These are phyloP conservation scores for Alviniconcha marisindica DNA, from an alignment of 1,140 invertebrate species.

Conservation along the genomic window DNA sequence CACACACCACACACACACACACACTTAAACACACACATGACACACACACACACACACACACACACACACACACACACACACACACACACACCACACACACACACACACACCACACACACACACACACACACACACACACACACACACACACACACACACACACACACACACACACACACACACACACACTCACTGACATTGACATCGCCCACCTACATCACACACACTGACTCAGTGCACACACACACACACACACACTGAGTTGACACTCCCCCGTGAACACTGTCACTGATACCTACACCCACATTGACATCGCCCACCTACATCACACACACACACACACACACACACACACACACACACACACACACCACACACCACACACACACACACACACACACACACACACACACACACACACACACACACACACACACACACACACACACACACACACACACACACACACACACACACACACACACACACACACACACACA, in stretches of 20 bases:
- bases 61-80: too few species aligned
- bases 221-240: not conserved
- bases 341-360: not conserved
- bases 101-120: not conserved
- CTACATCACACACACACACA: not conserved
- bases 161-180: not conserved
- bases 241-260: not conserved
- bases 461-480: too few species aligned
- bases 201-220: not conserved
- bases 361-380: too few species aligned
- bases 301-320: not conserved
- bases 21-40: too few species aligned
- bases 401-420: too few species aligned
- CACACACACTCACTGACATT: not conserved
- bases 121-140: too few species aligned
- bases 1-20: not conserved
- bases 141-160: not conserved
- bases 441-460: too few species aligned
- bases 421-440: too few species aligned
- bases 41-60: too few species aligned
- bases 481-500: too few species aligned
- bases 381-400: too few species aligned
- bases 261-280: not conserved
- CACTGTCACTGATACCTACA: not conserved
- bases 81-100: not conserved